These are phyloP conservation scores for Eilema griseolum DNA, from an alignment of 2,888 invertebrate species.

Conservation along the genomic window DNA sequence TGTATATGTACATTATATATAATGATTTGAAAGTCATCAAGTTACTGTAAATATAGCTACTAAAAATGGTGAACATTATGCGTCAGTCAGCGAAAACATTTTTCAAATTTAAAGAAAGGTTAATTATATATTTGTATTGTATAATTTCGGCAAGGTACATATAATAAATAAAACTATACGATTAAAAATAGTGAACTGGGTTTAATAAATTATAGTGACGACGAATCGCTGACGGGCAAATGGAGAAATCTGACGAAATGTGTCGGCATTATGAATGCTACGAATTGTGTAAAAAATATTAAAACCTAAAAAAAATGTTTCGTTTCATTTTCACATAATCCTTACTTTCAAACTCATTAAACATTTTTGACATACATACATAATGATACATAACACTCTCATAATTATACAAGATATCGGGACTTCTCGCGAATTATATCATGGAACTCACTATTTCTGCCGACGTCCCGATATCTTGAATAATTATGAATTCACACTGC, in stretches of 20 bases:
- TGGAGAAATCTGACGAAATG: constrained; percentile 67
- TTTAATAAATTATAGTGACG: constrained; percentile 66
- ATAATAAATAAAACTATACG: constrained; percentile 63
- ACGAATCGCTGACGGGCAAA: constrained; percentile 72
- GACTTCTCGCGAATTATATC: no score
- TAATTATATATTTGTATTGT: constrained; percentile 84
- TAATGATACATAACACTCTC: no score
- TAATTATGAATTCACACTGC: no score
- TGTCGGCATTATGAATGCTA: constrained; percentile 88
- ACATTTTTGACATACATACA: background rate
- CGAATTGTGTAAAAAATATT: constrained; percentile 88
- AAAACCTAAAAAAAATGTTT: constrained; percentile 83
- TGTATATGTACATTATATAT: constrained; percentile 84
- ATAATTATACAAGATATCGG: no score
- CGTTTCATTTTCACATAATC: constrained; percentile 71
- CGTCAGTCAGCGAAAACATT: constrained; percentile 75
- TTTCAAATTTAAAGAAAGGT: constrained; percentile 63
- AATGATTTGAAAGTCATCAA: constrained; percentile 81
- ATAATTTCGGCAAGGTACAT: constrained; percentile 75
- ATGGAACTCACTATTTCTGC: no score
- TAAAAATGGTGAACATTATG: constrained; percentile 68
- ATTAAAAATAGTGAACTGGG: constrained; percentile 67
- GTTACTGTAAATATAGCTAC: constrained; percentile 84
- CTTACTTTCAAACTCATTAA: background rate
- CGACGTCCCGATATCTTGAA: no score